phyloP scores from a whole-genome alignment of 2,797 vertebrate genomes.

The Argya squamiceps region DNA sequence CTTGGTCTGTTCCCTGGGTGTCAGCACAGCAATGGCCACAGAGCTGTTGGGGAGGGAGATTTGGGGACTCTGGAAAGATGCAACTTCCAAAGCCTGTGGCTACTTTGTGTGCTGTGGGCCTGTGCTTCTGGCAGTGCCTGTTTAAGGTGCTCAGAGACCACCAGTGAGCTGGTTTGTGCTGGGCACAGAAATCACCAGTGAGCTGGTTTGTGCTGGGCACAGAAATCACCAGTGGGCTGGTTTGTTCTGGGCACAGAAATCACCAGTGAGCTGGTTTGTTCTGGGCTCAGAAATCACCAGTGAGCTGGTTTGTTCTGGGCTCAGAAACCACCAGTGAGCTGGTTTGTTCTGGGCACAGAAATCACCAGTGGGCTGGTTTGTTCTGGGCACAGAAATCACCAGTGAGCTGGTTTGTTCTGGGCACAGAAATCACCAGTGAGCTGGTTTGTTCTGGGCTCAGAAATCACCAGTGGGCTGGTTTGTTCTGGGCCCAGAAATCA shows the following conservation, averaged over 20 bases:
- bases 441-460: background rate
- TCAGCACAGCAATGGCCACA: background rate
- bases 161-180: background rate
- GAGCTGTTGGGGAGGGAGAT: background rate
- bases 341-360: background rate
- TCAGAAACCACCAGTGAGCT: background rate
- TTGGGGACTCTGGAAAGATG: background rate
- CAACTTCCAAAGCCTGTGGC: background rate
- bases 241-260: background rate
- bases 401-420: background rate
- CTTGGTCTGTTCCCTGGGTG: background rate
- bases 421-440: background rate
- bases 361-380: background rate
- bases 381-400: background rate
- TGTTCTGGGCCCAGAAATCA: background rate
- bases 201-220: background rate
- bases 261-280: background rate
- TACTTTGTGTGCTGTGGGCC: background rate
- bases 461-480: background rate
- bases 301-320: background rate
- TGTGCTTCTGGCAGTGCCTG: background rate
- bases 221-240: background rate
- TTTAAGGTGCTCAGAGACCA: background rate
- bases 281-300: background rate
- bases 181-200: background rate